A percentile compares a stretch with the other conserved stretches of the same genome.
Evolutionary conservation across 1,140 invertebrate species (phyloP).

Genomic region (Carcinoscorpius rotundicauda): DNA sequence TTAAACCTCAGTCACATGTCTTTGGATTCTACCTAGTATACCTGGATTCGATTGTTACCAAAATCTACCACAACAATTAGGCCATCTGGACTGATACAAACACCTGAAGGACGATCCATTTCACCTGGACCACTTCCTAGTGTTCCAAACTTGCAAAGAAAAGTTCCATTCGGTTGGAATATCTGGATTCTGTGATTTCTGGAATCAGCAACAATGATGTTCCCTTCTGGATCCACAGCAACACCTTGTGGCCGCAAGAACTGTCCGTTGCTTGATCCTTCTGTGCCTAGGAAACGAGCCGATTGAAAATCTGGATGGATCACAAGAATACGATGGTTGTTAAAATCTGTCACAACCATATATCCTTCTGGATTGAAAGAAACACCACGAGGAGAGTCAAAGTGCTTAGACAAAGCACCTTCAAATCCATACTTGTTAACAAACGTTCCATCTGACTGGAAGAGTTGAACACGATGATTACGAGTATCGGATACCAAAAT

Average conservation of each 20-base stretch:
- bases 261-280: conserved; percentile 55
- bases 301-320: conserved; percentile 53
- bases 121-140: conserved; percentile 38
- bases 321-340: conserved; percentile 75
- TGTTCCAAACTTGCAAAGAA: conserved; percentile 38
- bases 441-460: conserved; percentile 63
- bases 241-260: conserved; percentile 81
- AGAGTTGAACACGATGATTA: conserved; percentile 84
- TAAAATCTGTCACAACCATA: conserved; percentile 84
- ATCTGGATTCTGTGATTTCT: conserved; percentile 69
- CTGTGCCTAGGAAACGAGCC: conserved; percentile 51
- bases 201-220: conserved; percentile 80
- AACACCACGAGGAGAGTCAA: conserved; percentile 82
- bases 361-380: conserved; percentile 46
- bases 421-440: conserved; percentile 77
- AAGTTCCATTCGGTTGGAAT: conserved; percentile 35
- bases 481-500: conserved; percentile 86
- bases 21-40: conserved; percentile 32
- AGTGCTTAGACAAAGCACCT: conserved; percentile 55
- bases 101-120: conserved; percentile 47
- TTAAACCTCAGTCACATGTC: no score
- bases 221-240: conserved; percentile 70
- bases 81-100: conserved; percentile 46
- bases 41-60: conserved; percentile 47
- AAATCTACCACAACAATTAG: conserved; percentile 50